A percentile compares a stretch with the other conserved stretches of the same genome.
phyloP scores from a whole-genome alignment of 2,113 vertebrate species.

The Hystrix brachyura region DNA sequence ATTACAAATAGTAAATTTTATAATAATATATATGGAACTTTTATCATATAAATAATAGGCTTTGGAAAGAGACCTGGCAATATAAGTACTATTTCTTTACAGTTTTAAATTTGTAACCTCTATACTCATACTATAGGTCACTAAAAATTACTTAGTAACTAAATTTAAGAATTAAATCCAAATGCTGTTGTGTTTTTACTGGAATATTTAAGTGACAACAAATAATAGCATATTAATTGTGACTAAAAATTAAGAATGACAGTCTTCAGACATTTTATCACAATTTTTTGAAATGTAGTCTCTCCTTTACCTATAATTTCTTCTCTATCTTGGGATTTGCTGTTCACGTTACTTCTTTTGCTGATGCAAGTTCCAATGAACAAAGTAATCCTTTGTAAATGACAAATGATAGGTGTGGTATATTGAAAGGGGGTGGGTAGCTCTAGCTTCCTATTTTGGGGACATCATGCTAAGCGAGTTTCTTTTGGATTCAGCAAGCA shows the following conservation, averaged over 20 bases:
- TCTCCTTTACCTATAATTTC: not conserved
- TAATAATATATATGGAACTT: not conserved
- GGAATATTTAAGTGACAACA: constrained; percentile 1
- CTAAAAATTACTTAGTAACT: constrained; percentile 36
- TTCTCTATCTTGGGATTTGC: not conserved
- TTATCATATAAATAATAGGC: not conserved
- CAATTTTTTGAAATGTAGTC: not conserved
- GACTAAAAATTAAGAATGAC: constrained; percentile 8
- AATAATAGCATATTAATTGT: constrained; percentile 6
- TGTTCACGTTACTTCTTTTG: constrained; percentile 13
- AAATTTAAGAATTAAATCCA: constrained; percentile 27
- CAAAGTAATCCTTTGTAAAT: not conserved
- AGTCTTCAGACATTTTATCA: not conserved
- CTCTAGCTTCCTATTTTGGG: not conserved
- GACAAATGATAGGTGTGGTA: not conserved
- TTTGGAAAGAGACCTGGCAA: not conserved
- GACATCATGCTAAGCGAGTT: not conserved
- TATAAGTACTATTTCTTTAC: not conserved
- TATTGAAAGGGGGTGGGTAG: not conserved
- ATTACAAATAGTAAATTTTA: not conserved
- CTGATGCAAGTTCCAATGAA: not conserved
- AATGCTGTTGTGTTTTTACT: not conserved
- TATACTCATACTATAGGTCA: not conserved
- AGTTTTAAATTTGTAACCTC: constrained; percentile 34
- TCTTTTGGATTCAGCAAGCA: constrained; percentile 35